Base-by-base conservation (phyloP, 30 jellyfish, hydroid and myxozoan genomes). In the Aurelia sp. region DNA sequence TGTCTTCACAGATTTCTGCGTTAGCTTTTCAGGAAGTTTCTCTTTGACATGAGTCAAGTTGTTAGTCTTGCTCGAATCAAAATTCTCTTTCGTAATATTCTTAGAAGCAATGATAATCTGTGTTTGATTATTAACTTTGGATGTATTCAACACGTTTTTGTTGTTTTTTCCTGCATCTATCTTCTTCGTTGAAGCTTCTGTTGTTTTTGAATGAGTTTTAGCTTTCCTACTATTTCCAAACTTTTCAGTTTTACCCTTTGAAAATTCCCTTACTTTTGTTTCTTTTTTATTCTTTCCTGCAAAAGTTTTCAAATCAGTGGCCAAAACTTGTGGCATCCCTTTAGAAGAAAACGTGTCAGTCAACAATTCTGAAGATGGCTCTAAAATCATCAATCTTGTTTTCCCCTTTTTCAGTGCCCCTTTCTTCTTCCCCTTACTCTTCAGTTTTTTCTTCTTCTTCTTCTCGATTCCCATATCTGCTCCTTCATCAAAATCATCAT, bases 361-460 rank as follows among this genome's bases (percentile, higher is more conserved):
- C 24, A 72, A 38, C 77, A 58, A n/a, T n/a, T 71, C 84, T 20
- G 72, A 35, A 41, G 82, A 67, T 69, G 75, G 88, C 85, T 65
- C 90, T 50, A 63, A 11, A 9, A 63, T 60, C 92, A 69, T 19
- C 53, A 88, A 52, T 64, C 19, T 63, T 51, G 44, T 13, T 50
- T 41, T 76, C n/a, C 21, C 66, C 44, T 35, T 30, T 66, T n/a
- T 68, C 38, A 6, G 60, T 60, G 27, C 52, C 75, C 18, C 47
- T 51, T 63, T 70, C 62, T 79, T 64, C 92, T 74, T 76, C 70
- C 52, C 35, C 76, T 33, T 84, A 40, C 38, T 69, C 41, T 40
- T 58, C 77, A 44, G 27, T 41, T 12, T 74, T 44, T 85, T 72
- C 76, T 60, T n/a, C 82, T 58, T 74, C 63, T 41, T 41, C 17